A percentile compares a stretch with the other conserved stretches of the same genome.
These are phyloP conservation scores for Halcyon badia DNA, from an alignment of 2,797 vertebrate species.

Conservation along the genomic window DNA sequence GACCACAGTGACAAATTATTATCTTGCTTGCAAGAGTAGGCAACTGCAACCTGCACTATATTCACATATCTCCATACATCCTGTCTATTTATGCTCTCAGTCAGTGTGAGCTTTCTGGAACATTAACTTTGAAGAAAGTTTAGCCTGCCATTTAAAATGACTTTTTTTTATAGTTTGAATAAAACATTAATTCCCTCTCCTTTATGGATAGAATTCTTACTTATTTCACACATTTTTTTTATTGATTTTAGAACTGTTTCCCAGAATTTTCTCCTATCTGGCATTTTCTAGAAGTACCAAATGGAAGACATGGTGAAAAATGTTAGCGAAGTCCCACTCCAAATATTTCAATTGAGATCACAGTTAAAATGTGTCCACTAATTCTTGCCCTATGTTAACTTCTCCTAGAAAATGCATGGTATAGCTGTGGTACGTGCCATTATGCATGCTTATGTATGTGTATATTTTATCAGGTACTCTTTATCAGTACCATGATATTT, in stretches of 20 bases:
- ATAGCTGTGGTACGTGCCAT: neutral
- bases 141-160: neutral
- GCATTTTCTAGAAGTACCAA: neutral
- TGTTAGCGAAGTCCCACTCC: neutral
- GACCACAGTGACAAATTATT: neutral
- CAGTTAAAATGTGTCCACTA: neutral
- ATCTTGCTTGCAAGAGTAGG: neutral
- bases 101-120: neutral
- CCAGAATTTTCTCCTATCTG: neutral
- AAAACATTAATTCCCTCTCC: neutral
- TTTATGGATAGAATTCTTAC: neutral
- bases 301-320: neutral
- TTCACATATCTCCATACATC: neutral
- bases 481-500: neutral
- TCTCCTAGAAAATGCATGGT: neutral
- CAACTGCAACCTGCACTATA: neutral
- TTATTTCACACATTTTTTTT: neutral
- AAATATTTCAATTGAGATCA: neutral
- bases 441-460: neutral
- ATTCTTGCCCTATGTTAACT: neutral
- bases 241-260: neutral
- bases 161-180: neutral
- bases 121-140: neutral
- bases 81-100: neutral
- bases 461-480: neutral